Base-by-base conservation (phyloP, 2,113 vertebrate genomes). In the Thamnophis sirtalis region DNA sequence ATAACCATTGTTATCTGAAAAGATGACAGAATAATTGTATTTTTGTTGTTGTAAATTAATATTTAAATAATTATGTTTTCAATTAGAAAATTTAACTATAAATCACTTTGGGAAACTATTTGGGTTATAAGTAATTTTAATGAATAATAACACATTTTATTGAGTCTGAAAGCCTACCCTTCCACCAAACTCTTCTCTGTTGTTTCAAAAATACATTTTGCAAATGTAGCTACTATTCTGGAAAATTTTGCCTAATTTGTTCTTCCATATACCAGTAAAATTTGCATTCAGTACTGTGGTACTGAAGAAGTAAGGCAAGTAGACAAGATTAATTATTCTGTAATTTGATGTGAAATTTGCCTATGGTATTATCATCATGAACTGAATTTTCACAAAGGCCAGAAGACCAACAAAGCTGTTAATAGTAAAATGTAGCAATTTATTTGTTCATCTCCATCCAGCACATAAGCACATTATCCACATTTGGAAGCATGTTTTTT, bases 301-400 rank as follows among this genome's bases (percentile, higher is more conserved):
- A 9, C 33, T 49, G 53, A 93, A 87, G 85, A 4, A 73, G 68
- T 0, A 17, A 49, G n/a, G 0, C 0, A 43, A 49, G 50, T 89
- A 68, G 84, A 88, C 87, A 89, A 89, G 94, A 33, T 89, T 86
- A 87, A 68, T 8, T 53, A 63, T 56, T 17, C 28, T 58, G 93
- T 94, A 89, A 93, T 95, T 91, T 94, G 84, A 87, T 93, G 93
- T 89, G 92, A 93, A 87, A 58, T 33, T 60, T 49, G n/a, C 24
- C 0, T 0, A 92, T 88, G 91, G 94, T 92, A 80, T 54, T 21
- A 90, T 87, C 89, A 86, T 38, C 86, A 58, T 91, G 90, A 87
- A 89, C 87, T 89, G 93, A 53, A 88, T 95, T 94, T 93, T 88
- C 90, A 93, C 54, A 84, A 91, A 68, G 24, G 91, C 9, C 54